A percentile compares a stretch with the other conserved stretches of the same genome.
Evolutionary conservation across 2,888 invertebrate genomes (phyloP).

Genomic region (Blastobasis adustella): DNA sequence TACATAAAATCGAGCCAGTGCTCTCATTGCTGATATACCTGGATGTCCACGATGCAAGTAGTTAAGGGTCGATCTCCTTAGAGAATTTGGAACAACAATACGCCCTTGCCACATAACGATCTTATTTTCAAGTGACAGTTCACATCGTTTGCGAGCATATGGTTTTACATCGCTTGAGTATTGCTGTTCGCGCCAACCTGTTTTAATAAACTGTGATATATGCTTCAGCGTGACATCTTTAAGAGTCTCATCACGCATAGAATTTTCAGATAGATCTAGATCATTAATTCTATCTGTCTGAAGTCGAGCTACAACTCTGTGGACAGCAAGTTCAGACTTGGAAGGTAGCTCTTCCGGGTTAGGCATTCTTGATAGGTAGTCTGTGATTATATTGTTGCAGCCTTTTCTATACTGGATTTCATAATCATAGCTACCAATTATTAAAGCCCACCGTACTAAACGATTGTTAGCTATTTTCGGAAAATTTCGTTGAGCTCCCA

Average conservation of each 20-base stretch:
- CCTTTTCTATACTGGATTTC: not conserved
- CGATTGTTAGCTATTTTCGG: conserved; percentile 8
- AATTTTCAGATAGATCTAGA: not conserved
- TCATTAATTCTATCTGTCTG: not conserved
- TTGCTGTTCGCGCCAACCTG: not conserved
- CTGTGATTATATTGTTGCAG: not conserved
- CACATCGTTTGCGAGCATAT: not conserved
- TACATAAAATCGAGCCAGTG: not conserved
- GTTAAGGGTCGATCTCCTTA: not conserved
- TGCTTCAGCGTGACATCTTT: not conserved
- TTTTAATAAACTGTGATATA: not conserved
- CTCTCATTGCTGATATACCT: not conserved
- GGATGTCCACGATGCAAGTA: conserved; percentile 2
- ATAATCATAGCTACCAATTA: not conserved
- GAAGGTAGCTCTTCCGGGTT: not conserved
- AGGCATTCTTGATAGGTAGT: conserved; percentile 1
- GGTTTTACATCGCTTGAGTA: not conserved
- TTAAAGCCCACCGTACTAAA: conserved; percentile 1
- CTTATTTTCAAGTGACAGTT: not conserved
- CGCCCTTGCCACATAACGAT: not conserved
- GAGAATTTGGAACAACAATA: not conserved
- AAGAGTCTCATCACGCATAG: not conserved
- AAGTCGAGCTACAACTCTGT: conserved; percentile 1
- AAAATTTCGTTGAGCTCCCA: conserved; percentile 7
- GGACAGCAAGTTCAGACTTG: not conserved